Base-by-base conservation (phyloP, 2,113 vertebrate genomes). In the Marcusenius ussheri region DNA sequence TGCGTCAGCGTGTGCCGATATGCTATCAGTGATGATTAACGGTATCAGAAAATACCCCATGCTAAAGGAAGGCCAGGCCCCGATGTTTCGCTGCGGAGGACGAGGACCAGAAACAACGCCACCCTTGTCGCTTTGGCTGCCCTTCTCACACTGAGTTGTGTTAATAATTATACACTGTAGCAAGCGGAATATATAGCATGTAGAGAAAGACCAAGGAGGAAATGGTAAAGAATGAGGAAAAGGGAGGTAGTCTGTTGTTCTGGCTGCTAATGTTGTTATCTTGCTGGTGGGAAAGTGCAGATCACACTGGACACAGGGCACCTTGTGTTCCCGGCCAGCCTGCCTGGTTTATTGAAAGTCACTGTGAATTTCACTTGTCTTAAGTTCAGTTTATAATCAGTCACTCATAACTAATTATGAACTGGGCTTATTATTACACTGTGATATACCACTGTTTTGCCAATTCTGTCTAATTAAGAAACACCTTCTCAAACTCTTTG, bases 161-260 rank as follows among this genome's bases (percentile, higher is more conserved):
- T 96, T 95, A 97, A 96, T 97, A 91, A 97, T 97, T 97, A 96
- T 83, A 92, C 91, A 83, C 39, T 89, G 89, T 17, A 91, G 92
- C 86, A 83, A 93, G 88, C 91, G 89, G 93, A 90, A 93, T 89
- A 91, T 93, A 93, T 90, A 83, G 49, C 83, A 89, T 91, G 93
- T 90, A 92, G 90, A 93, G 87, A 90, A 42, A 88, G 70, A 88
- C 92, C 88, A 92, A 94, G 93, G 94, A 92, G 94, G 93, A 94
- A 94, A 90, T 45, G 39, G 5, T 45, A 6, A 45, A 47, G 42
- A 89, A 91, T 86, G 86, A 91, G 89, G 88, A 89, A 91, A 87
- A 21, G 11, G 0, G 74, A n/a, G 84, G 7, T 42, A 42, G 50
- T 58, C 19, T 89, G 19, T 87, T 84, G 77, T 88, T 62, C 89